These are phyloP conservation scores for Melanotaenia nigrans DNA, from an alignment of 2,797 vertebrate species.

Conservation along the genomic window DNA sequence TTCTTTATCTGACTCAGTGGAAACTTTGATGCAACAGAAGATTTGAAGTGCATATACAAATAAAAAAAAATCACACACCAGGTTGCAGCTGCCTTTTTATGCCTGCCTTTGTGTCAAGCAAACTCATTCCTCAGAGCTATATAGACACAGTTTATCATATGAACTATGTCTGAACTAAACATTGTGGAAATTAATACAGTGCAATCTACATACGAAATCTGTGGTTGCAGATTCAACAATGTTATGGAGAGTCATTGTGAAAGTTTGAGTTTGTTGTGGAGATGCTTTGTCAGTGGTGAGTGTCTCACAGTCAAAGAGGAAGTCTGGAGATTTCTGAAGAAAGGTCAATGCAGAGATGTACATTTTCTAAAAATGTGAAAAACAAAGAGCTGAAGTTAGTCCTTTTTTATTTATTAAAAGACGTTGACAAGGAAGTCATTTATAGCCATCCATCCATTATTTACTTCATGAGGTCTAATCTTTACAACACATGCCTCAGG, in stretches of 20 bases:
- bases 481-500: too few relatives aligned
- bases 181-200: constrained; percentile 12
- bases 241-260: constrained; percentile 18
- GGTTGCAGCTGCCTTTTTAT: constrained; percentile 22
- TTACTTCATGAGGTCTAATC: too few relatives aligned
- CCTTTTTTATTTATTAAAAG: neutral
- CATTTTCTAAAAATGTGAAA: constrained; percentile 1
- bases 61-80: constrained; percentile 31
- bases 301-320: constrained; percentile 30
- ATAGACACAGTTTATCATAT: constrained; percentile 33
- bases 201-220: constrained; percentile 17
- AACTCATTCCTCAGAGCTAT: constrained; percentile 13
- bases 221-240: constrained; percentile 9
- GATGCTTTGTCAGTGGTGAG: constrained; percentile 31
- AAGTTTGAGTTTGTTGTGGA: constrained; percentile 65
- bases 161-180: constrained; percentile 49
- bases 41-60: constrained; percentile 19
- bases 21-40: constrained; percentile 32
- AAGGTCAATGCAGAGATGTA: neutral
- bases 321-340: constrained; percentile 18
- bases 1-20: constrained; percentile 27
- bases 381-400: constrained; percentile 18
- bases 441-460: neutral
- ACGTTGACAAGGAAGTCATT: too few relatives aligned
- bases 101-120: constrained; percentile 4